Base-by-base conservation (phyloP, 2,888 invertebrate genomes). In the Amorpha juglandis region DNA sequence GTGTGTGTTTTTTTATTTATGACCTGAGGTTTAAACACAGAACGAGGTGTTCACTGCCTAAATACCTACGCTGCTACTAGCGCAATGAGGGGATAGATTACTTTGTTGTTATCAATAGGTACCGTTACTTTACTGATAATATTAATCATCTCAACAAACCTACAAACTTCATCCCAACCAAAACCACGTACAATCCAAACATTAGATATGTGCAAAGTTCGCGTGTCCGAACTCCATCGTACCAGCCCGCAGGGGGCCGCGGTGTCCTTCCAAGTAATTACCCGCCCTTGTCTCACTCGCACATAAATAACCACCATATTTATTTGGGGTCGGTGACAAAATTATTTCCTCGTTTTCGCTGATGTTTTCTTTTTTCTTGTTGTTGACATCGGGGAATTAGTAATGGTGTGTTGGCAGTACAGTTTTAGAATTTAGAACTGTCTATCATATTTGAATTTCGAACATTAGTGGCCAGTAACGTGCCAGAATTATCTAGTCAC, bases 221-320 rank as follows among this genome's bases (percentile, higher is more conserved):
- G 67, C 67, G 64, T 67, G 67, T 62, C 42, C 58, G 16, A 45
- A 51, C 45, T 35, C 62, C 67, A 67, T 67, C 48, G 45, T 51
- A 38, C 42, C 33, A 42, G 38, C 21, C 83, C 75, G 69, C 77
- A 68, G 80, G 81, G 76, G 70, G 74, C 70, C 79, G 73, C 71
- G 67, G 71, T 78, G 79, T 82, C 82, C 81, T 82, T 84, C 82
- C 84, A 77, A 76, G 83, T 89, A 90, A 90, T 90, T 89, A 90
- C 89, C 77, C 69, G 69, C 79, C 81, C 82, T 80, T 81, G 83
- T 83, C 81, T 82, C 76, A 75, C 76, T 74, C 73, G 70, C 70
- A 76, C 73, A 87, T 88, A 86, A 86, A 88, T 85, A 84, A 77
- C 71, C 67, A 68, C 72, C 68, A 79, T 81, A 81, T 83, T 84